Evolutionary conservation across 2,888 invertebrate genomes (phyloP), one percentile per base, ranked within the genome.

Genomic region (Philereme vetulata): DNA sequence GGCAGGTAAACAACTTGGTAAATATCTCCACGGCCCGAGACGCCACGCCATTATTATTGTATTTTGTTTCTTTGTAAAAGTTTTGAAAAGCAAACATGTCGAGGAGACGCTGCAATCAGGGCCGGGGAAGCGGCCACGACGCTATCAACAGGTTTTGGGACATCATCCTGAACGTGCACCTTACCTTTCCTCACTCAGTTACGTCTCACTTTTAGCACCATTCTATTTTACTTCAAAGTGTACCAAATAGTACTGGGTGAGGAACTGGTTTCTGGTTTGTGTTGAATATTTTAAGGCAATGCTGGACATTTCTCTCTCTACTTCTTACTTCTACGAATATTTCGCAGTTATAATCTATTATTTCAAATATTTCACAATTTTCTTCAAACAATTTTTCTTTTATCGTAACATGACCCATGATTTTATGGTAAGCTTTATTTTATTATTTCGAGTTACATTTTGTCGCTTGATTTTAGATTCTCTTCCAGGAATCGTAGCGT

Each of bases 1-100:
- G 90, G 98, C 98, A 95, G 98, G 98, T 97, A 97, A 97, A 96
- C 96, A 96, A 94, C 96, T 96, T 95, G 96, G 96, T 96, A 96
- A 96, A 96, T 96, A 96, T 96, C 96, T 85, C 86, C 85, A 85
- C 86, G 90, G 90, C 91, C 91, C 92, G 92, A 91, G 92, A 92
- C 86, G 92, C 91, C 92, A 92, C 92, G 92, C 93, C 92, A 91
- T 90, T 89, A 82, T 84, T 88, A 85, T 77, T 83, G 80, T 88
- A 82, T 81, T 85, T 78, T 84, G 75, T 82, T 82, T 77, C 81
- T 82, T 88, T 86, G 80, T 80, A 62, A 84, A 90, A 90, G 86
- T 86, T 86, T 85, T 81, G 80, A 79, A 84, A 89, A 88, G 89
- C 89, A 89, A 90, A 90, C 84, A 84, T 83, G 86, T 84, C 82